Evolutionary conservation across 2,888 invertebrate species (phyloP), one percentile per base, ranked within the genome.

Genomic region (Amblyteles armatorius): DNA sequence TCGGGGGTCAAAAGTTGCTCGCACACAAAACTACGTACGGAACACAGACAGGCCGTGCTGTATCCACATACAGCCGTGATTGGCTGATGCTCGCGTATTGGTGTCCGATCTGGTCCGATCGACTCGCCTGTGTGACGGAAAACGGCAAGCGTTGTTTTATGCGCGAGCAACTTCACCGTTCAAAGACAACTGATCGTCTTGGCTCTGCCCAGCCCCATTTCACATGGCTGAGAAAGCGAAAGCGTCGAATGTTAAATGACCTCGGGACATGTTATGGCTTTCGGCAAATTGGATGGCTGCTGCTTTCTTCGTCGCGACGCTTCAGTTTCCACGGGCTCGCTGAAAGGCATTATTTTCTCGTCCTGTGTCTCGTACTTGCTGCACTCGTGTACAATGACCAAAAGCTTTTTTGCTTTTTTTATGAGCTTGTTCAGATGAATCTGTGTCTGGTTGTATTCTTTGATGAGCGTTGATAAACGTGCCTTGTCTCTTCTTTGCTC

Each of bases 281-380:
- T 40, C 40, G 65, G 40, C 2, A 67, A 40, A 40, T 40, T 40
- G 22, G 65, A 40, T 9, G 22, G 9, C 16, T 67, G n/a, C 11
- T 22, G 29, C 16, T 33, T 60, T n/a, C 60, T 67, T 19, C n/a
- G 11, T 19, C 3, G 65, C 3, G 36, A 40, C 13, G 9, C 65
- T 19, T 67, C 65, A 40, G 19, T 67, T 67, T 67, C 40, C 36
- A 67, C 40, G 19, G 65, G 65, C 36, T 22, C 26, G 19, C 44
- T 22, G 22, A 84, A 85, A 3, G 88, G 86, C 55, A 89, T 48
- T 74, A 91, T 76, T 82, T 90, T 90, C 29, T 93, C 92, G 36
- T 90, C 85, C 22, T 89, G 82, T 0, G 88, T 90, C 83, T 93
- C 92, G 40, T 91, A 92, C 67, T 92, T 93, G 50, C 88, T 80